phyloP scores from a whole-genome alignment of 2,113 vertebrate species.

The Pelobates fuscus region DNA sequence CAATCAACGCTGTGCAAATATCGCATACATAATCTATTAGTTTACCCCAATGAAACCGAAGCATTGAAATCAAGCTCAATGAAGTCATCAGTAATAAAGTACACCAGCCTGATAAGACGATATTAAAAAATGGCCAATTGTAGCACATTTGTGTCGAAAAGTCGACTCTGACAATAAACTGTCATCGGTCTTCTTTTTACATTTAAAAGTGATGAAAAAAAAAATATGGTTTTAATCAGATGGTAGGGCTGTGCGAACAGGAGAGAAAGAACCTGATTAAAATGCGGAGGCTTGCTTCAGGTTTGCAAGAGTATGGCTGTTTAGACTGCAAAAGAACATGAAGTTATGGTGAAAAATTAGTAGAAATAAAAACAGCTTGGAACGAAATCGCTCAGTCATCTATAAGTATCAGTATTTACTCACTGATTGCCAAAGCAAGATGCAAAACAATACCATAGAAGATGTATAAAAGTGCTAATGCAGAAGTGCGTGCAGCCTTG shows the following conservation, averaged over 20 bases:
- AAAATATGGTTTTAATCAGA: constrained; percentile 73
- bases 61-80: constrained; percentile 76
- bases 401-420: background rate
- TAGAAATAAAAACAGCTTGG: constrained; percentile 50
- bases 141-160: constrained; percentile 62
- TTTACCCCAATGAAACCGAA: constrained; percentile 75
- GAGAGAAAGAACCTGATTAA: constrained; percentile 64
- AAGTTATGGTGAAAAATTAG: constrained; percentile 55
- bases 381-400: constrained; percentile 42
- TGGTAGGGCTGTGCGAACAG: constrained; percentile 60
- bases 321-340: constrained; percentile 63
- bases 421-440: background rate
- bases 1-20: constrained; percentile 76
- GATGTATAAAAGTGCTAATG: too few species aligned
- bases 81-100: constrained; percentile 77
- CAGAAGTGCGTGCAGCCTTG: too few species aligned
- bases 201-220: constrained; percentile 64
- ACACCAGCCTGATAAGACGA: constrained; percentile 66
- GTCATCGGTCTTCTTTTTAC: constrained; percentile 68
- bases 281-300: constrained; percentile 54
- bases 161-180: constrained; percentile 66
- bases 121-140: constrained; percentile 67
- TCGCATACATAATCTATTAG: constrained; percentile 81
- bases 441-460: too few species aligned
- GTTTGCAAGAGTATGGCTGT: constrained; percentile 55